Evolutionary conservation across 2,888 invertebrate genomes (phyloP).

Genomic region (Lottia gigantea): DNA sequence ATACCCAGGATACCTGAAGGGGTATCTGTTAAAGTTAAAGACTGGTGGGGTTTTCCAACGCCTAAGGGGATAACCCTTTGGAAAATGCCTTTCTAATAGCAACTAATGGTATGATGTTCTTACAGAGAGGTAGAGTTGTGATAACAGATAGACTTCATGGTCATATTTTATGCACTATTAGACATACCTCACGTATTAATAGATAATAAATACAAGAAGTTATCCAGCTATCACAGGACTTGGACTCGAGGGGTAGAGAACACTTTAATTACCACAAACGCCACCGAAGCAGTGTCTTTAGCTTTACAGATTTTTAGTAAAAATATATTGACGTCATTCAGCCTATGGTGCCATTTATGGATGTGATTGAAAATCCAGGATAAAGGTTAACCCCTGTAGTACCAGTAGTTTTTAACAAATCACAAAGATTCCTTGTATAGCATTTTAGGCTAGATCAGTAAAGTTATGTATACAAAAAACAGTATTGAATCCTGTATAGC

Average conservation of each 20-base stretch:
- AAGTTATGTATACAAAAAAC: too few relatives aligned
- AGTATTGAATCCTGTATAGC: too few relatives aligned
- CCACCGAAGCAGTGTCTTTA: slow-evolving; percentile 25
- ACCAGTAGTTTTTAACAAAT: too few relatives aligned
- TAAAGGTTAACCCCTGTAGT: neutral
- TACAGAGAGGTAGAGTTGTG: slow-evolving; percentile 35
- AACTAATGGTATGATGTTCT: slow-evolving; percentile 29
- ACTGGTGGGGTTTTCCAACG: slow-evolving; percentile 30
- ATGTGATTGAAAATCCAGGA: slow-evolving; percentile 15
- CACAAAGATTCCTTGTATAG: too few relatives aligned
- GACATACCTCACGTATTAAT: slow-evolving; percentile 33
- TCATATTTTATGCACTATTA: slow-evolving; percentile 30
- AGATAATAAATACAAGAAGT: slow-evolving; percentile 28
- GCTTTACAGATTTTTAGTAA: slow-evolving; percentile 24
- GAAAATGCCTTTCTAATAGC: slow-evolving; percentile 27
- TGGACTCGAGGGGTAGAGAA: slow-evolving; percentile 31
- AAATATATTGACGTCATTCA: slow-evolving; percentile 24
- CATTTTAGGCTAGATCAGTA: too few relatives aligned
- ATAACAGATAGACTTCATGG: slow-evolving; percentile 38
- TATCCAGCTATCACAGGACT: slow-evolving; percentile 23
- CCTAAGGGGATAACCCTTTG: slow-evolving; percentile 20
- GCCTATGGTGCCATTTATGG: slow-evolving; percentile 12
- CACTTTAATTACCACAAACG: slow-evolving; percentile 23
- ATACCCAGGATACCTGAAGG: slow-evolving; percentile 19
- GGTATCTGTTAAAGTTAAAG: slow-evolving; percentile 17